Conservation (phyloP, 2,888 invertebrate genomes). For the Cheilosia vernalis region DNA sequence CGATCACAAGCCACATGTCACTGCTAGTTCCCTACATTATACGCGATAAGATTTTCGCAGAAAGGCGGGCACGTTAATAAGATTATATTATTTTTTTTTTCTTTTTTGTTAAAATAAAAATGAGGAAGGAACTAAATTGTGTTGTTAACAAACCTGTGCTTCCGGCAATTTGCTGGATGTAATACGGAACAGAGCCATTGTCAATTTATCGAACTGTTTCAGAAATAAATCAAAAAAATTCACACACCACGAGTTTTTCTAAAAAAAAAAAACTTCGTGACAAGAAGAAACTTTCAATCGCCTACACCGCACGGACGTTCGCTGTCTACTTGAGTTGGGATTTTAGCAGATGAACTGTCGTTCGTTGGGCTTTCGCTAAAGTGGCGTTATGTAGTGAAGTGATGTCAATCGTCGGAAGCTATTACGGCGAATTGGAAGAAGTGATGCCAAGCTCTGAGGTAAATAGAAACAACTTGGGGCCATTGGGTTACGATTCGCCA, state of each 20-base stretch:
- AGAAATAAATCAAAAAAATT: conserved; percentile 32
- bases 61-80: conserved; percentile 13
- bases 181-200: conserved; percentile 88
- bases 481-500: too few species aligned
- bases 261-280: conserved; percentile 43
- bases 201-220: conserved; percentile 44
- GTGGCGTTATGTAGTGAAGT: conserved; percentile 15
- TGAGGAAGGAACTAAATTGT: not conserved
- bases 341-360: conserved; percentile 24
- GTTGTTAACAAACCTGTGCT: conserved; percentile 85
- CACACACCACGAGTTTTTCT: conserved; percentile 47
- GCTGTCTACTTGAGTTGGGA: conserved; percentile 30
- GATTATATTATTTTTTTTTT: not conserved
- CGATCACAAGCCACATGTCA: conserved; percentile 58
- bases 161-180: conserved; percentile 86
- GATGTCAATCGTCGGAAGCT: not conserved
- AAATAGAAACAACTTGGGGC: too few species aligned
- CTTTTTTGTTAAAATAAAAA: not conserved
- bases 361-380: conserved; percentile 24
- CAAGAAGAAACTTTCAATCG: conserved; percentile 17
- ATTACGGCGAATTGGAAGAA: conserved; percentile 14
- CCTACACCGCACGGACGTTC: conserved; percentile 62
- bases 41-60: conserved; percentile 8
- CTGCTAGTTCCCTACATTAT: not conserved
- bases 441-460: not conserved